phyloP scores from a whole-genome alignment of 2,797 vertebrate genomes.

The Pseudochaenichthys georgianus region DNA sequence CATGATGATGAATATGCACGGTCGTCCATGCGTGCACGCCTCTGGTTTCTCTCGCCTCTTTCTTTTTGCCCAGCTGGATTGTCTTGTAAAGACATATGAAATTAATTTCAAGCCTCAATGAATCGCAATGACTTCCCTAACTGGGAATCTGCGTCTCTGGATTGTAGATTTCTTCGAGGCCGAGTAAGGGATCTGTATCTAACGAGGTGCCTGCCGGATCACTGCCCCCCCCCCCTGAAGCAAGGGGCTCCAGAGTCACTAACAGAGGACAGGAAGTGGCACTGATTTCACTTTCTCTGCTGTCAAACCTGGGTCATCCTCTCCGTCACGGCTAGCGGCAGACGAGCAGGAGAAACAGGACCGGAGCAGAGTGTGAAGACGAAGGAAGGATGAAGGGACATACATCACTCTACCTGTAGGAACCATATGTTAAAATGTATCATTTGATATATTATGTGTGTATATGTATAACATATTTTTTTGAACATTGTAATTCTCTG shows the following conservation, averaged over 20 bases:
- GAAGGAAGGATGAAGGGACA: background rate
- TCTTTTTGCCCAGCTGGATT: conserved; percentile 30
- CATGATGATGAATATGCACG: conserved; percentile 30
- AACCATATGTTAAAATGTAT: no score
- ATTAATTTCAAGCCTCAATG: conserved; percentile 80
- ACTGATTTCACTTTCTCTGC: background rate
- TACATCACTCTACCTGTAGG: background rate
- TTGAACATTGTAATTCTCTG: no score
- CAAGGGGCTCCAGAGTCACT: conserved; percentile 2
- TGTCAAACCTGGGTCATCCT: background rate
- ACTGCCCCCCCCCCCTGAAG: conserved; percentile 5
- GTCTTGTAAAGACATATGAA: conserved; percentile 63
- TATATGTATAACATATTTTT: no score
- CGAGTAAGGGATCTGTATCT: conserved; percentile 47
- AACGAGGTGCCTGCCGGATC: conserved; percentile 56
- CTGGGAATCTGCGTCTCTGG: conserved; percentile 52
- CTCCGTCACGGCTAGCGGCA: background rate
- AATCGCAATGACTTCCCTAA: conserved; percentile 68
- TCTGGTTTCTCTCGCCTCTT: conserved; percentile 29
- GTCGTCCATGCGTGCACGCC: conserved; percentile 31
- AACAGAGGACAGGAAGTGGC: conserved; percentile 2
- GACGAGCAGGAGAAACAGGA: background rate
- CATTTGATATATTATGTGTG: no score
- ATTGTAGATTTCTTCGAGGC: conserved; percentile 39
- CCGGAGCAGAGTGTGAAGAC: no score